Conservation (phyloP, 2,797 vertebrate genomes). For the Bovichtus diacanthus region DNA sequence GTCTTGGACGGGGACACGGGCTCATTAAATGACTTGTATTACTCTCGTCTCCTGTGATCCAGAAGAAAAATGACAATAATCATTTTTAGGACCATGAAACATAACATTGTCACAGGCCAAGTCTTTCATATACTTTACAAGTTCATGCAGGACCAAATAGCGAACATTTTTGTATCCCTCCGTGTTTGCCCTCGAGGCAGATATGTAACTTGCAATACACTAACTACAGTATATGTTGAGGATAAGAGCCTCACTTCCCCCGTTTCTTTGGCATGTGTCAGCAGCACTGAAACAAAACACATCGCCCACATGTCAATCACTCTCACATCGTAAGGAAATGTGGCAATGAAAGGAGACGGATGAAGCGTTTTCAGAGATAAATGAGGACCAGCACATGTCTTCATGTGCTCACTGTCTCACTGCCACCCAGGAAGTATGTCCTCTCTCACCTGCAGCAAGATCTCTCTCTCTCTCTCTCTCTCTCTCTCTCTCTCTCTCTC, state of each 20-base stretch:
- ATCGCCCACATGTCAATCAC: conserved; percentile 59
- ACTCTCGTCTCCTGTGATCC: conserved; percentile 54
- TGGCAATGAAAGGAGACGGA: conserved; percentile 44
- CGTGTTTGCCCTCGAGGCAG: conserved; percentile 44
- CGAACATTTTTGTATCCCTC: conserved; percentile 43
- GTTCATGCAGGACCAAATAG: conserved; percentile 36
- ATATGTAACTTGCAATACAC: conserved; percentile 27
- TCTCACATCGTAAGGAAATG: conserved; percentile 40
- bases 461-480: conserved; percentile 27
- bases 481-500: conserved; percentile 12
- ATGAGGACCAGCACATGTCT: conserved; percentile 47
- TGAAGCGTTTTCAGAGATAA: conserved; percentile 58
- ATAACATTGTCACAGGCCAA: conserved; percentile 38
- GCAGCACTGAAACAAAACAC: conserved; percentile 58
- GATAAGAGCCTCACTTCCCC: conserved; percentile 31
- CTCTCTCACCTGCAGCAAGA: conserved; percentile 51
- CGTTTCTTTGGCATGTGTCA: conserved; percentile 52
- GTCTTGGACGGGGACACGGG: conserved; percentile 58
- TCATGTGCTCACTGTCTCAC: conserved; percentile 56
- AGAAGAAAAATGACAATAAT: conserved; percentile 60
- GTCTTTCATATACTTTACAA: conserved; percentile 45
- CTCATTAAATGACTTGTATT: conserved; percentile 70
- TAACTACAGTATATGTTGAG: conserved; percentile 59
- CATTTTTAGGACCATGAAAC: conserved; percentile 55
- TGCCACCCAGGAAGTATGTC: conserved; percentile 60